A percentile compares a stretch with the other conserved stretches of the same genome.
Conservation (phyloP, 2,113 vertebrate genomes). For the Albula goreensis region DNA sequence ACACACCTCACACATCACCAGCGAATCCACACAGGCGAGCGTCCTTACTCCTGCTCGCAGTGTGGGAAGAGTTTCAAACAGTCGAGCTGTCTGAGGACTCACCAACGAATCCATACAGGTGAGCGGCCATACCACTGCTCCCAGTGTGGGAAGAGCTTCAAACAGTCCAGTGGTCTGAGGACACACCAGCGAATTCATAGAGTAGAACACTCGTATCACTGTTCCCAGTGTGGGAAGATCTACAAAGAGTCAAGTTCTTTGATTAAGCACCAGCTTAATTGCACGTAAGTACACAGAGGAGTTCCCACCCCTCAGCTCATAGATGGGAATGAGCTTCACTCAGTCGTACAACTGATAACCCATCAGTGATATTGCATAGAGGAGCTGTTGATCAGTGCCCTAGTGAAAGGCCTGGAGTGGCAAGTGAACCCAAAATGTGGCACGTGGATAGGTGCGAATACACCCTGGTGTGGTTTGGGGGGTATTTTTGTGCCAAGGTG, state of each 20-base stretch:
- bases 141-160: slow-evolving; percentile 38
- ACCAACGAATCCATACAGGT: slow-evolving; percentile 22
- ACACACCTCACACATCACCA: slow-evolving; percentile 29
- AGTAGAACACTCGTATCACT: slow-evolving; percentile 36
- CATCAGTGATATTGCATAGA: background rate
- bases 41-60: slow-evolving; percentile 40
- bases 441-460: too few relatives aligned
- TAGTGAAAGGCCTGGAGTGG: too few relatives aligned
- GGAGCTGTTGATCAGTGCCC: too few relatives aligned
- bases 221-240: slow-evolving; percentile 32
- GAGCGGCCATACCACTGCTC: slow-evolving; percentile 70
- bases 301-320: slow-evolving; percentile 32
- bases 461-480: too few relatives aligned
- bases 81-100: slow-evolving; percentile 32
- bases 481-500: too few relatives aligned
- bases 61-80: slow-evolving; percentile 38
- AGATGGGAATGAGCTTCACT: slow-evolving; percentile 38
- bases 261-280: slow-evolving; percentile 42
- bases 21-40: slow-evolving; percentile 51
- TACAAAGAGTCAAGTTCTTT: too few relatives aligned
- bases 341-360: background rate
- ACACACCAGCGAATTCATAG: slow-evolving; percentile 21
- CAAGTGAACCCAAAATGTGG: too few relatives aligned
- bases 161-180: slow-evolving; percentile 64
- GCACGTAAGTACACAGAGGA: slow-evolving; percentile 45